A percentile compares a stretch with the other conserved stretches of the same genome.
These are phyloP conservation scores for Chrysotoxum bicinctum DNA, from an alignment of 2,888 invertebrate genomes.

Conservation along the genomic window DNA sequence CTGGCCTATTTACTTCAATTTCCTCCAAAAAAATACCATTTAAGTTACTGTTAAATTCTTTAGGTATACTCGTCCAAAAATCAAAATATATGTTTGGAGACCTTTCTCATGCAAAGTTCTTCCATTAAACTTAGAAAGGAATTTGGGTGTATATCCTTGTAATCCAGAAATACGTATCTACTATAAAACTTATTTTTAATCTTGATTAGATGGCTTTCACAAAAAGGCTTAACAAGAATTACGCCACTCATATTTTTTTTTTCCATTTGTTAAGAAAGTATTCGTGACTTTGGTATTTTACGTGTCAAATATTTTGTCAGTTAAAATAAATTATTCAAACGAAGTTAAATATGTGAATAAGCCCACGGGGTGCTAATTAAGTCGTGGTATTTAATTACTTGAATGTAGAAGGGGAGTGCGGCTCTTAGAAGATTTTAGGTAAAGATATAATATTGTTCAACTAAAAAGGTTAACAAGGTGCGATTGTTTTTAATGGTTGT, in stretches of 20 bases:
- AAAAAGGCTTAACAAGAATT: not conserved
- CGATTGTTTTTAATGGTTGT: conserved; percentile 32
- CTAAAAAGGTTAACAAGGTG: conserved; percentile 22
- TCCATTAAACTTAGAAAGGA: not conserved
- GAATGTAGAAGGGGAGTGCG: not conserved
- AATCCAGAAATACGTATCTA: not conserved
- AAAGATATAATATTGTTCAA: not conserved
- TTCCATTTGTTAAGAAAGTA: not conserved
- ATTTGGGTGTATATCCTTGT: not conserved
- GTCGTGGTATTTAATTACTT: conserved; percentile 16
- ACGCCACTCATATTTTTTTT: not conserved
- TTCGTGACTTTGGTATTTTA: conserved; percentile 55
- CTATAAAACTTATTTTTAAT: not conserved
- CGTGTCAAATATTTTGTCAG: conserved; percentile 42
- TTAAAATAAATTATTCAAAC: conserved; percentile 39
- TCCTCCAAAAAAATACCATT: not conserved
- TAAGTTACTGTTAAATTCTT: no score
- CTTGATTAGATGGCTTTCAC: conserved; percentile 16
- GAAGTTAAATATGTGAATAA: conserved; percentile 37
- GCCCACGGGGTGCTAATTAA: conserved; percentile 30
- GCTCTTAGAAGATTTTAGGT: not conserved
- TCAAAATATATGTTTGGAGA: not conserved
- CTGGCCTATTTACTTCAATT: not conserved
- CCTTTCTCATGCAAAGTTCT: not conserved
- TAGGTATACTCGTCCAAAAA: no score